Base-by-base conservation (phyloP, 2,113 vertebrate species). In the Pangasianodon hypophthalmus region DNA sequence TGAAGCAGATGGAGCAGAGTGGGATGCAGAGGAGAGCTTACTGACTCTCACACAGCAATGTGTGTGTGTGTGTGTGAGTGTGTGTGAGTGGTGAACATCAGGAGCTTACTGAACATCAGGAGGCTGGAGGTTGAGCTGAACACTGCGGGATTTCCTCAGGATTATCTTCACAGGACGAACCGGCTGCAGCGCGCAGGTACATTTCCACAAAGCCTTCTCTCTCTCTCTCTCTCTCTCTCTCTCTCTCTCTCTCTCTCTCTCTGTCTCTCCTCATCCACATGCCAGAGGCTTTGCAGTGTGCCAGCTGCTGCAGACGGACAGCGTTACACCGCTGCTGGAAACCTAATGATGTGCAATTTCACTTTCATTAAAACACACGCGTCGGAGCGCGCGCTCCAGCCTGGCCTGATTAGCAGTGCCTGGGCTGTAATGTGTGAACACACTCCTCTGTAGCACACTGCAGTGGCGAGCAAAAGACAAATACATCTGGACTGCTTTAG, bases 81-180 rank as follows among this genome's bases (percentile, higher is more conserved):
- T 85, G 79, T 54, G 77, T 81, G 88, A 77, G 82, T 41, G 84
- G 85, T 79, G 54, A 71, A n/a, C 83, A 56, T 24, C 62, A n/a
- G 75, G 77, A 83, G n/a, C 71, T 64, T 46, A 71, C 37, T 79
- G 88, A 52, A 52, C 67, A 54, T 46, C 32, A 52, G 73, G 37
- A 50, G 58, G 6, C 73, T 52, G 79, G 48, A 58, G 50, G 80
- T 6, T 58, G 80, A 32, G 81, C 54, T 58, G 81, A 58, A 69
- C 46, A 85, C 71, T 89, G 85, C 77, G 29, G 87, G 84, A 56
- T 87, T 87, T 87, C 85, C 71, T 52, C 69, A 58, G 85, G 71
- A 77, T 54, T 18, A 18, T 48, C 84, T 24, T 24, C 64, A 52
- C 46, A 48, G 52, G 2, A 4, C 71, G 32, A 50, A 86, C 29